Evolutionary conservation across 2,888 invertebrate genomes (phyloP).

Genomic region (Drosophila rubida): DNA sequence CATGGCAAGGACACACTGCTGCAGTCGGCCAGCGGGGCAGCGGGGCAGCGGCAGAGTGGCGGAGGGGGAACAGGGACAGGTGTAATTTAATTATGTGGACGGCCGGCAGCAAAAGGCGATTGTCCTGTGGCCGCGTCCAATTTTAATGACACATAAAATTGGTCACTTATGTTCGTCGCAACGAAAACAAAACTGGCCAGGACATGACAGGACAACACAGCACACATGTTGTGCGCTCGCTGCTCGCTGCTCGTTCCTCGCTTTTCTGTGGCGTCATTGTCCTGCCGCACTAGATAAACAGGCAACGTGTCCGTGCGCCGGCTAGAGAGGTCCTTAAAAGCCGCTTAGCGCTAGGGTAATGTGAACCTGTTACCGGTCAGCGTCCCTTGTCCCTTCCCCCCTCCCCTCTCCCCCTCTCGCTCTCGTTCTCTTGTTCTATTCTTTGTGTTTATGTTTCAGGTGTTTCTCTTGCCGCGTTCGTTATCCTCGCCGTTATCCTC

Average conservation of each 20-base stretch:
- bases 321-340: slow-evolving; percentile 73
- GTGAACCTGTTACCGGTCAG: slow-evolving; percentile 67
- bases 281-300: slow-evolving; percentile 72
- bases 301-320: slow-evolving; percentile 46
- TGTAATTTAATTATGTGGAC: slow-evolving; percentile 79
- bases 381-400: not conserved
- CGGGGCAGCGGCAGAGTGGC: too few relatives aligned
- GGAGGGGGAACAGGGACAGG: slow-evolving; percentile 72
- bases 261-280: slow-evolving; percentile 76
- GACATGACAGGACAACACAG: slow-evolving; percentile 68
- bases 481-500: slow-evolving; percentile 7
- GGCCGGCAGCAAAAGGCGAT: slow-evolving; percentile 8
- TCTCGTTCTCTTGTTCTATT: slow-evolving; percentile 14
- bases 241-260: slow-evolving; percentile 11
- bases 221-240: slow-evolving; percentile 61
- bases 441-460: slow-evolving; percentile 43
- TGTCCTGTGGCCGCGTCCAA: slow-evolving; percentile 63
- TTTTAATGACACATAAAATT: slow-evolving; percentile 82
- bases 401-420: not conserved
- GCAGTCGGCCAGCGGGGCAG: not conserved
- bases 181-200: slow-evolving; percentile 80
- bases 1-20: slow-evolving; percentile 17
- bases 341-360: slow-evolving; percentile 72
- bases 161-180: slow-evolving; percentile 79
- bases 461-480: slow-evolving; percentile 28